Evolutionary conservation across 2,888 invertebrate species (phyloP).

Genomic region (Priocnemis perturbator): DNA sequence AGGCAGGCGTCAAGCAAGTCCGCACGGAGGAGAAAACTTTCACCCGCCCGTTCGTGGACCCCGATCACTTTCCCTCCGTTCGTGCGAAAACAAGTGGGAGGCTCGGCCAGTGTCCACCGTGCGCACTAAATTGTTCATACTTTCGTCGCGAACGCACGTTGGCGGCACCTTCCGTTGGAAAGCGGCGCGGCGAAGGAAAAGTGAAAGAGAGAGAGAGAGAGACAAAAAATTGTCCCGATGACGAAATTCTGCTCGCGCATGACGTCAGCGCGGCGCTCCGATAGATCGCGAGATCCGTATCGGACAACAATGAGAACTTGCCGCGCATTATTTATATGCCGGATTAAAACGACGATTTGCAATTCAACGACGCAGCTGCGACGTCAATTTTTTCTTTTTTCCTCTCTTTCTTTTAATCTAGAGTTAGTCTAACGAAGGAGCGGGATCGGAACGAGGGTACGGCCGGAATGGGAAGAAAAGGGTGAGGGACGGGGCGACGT

Average conservation of each 20-base stretch:
- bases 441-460: neutral
- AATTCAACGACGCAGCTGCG: too few species aligned
- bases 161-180: too few species aligned
- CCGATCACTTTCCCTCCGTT: conserved; percentile 41
- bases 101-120: neutral
- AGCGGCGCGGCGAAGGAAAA: neutral
- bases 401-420: neutral
- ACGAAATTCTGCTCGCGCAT: neutral
- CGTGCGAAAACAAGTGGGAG: neutral
- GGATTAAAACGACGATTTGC: too few species aligned
- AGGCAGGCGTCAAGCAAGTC: conserved; percentile 41
- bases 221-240: neutral
- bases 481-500: neutral
- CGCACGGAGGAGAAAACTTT: conserved; percentile 32
- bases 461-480: neutral
- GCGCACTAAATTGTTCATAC: neutral
- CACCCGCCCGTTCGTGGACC: conserved; percentile 35
- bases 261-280: too few species aligned
- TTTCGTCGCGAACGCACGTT: too few species aligned
- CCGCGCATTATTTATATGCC: too few species aligned
- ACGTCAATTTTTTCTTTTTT: too few species aligned
- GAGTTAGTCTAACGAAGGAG: too few species aligned
- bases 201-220: neutral
- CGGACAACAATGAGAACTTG: too few species aligned
- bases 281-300: too few species aligned